Evolutionary conservation across 2,888 invertebrate species (phyloP).

Genomic region (Drosophila meridionalis): DNA sequence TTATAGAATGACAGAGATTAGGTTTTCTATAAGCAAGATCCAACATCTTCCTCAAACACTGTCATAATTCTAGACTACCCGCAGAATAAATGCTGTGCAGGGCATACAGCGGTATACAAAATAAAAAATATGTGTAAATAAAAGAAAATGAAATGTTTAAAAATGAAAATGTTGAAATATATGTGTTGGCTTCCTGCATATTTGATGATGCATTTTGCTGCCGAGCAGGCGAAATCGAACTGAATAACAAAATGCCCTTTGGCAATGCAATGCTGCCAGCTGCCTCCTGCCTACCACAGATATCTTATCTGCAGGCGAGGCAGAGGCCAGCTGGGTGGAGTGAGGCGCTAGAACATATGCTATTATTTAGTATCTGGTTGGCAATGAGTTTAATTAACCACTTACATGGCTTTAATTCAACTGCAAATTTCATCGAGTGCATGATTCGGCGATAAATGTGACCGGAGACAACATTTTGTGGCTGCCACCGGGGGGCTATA

Average conservation of each 20-base stretch:
- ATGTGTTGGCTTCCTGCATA: slow-evolving; percentile 42
- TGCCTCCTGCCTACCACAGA: background rate
- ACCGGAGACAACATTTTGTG: slow-evolving; percentile 58
- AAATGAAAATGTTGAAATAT: slow-evolving; percentile 37
- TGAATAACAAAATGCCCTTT: slow-evolving; percentile 44
- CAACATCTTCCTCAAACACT: background rate
- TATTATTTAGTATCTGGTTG: slow-evolving; percentile 63
- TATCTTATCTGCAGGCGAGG: slow-evolving; percentile 63
- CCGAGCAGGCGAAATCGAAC: slow-evolving; percentile 32
- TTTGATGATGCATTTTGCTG: slow-evolving; percentile 63
- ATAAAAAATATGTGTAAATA: slow-evolving; percentile 27
- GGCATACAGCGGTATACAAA: slow-evolving; percentile 2
- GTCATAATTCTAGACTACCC: background rate
- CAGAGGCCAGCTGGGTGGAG: background rate
- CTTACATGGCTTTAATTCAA: slow-evolving; percentile 80
- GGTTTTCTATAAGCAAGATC: too few relatives aligned
- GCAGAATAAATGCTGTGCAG: background rate
- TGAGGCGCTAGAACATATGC: slow-evolving; percentile 70
- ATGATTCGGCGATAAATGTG: slow-evolving; percentile 54
- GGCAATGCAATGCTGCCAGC: slow-evolving; percentile 1
- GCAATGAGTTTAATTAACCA: slow-evolving; percentile 74
- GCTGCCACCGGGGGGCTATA: slow-evolving; percentile 39
- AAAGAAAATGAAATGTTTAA: slow-evolving; percentile 17
- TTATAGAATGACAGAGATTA: too few relatives aligned
- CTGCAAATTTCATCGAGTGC: slow-evolving; percentile 56